Percentiles rank a stretch among this genome's conserved stretches.
Evolutionary conservation across 2,888 invertebrate species (phyloP).

Genomic region (Tenthredo notha): DNA sequence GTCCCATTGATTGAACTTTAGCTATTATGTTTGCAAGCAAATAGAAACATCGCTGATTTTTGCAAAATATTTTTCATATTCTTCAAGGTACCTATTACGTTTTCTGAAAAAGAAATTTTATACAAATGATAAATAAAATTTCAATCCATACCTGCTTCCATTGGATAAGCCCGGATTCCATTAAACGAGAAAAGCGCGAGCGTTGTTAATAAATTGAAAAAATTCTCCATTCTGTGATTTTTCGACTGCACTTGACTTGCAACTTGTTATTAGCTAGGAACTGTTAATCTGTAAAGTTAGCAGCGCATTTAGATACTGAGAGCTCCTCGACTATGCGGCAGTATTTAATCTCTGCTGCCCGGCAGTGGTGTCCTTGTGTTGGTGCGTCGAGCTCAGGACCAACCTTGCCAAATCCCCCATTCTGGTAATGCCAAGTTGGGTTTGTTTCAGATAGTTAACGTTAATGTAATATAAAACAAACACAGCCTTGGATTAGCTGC

Average conservation of each 20-base stretch:
- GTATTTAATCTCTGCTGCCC: constrained; percentile 45
- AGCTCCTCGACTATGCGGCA: constrained; percentile 43
- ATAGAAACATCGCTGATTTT: background rate
- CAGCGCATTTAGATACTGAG: constrained; percentile 40
- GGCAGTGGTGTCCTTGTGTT: constrained; percentile 38
- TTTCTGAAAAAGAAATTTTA: background rate
- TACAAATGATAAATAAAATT: background rate
- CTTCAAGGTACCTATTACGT: background rate
- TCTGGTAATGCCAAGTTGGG: constrained; percentile 1
- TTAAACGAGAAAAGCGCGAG: background rate
- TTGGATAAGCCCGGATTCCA: constrained; percentile 7
- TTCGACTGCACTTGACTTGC: constrained; percentile 1
- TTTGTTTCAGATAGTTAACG: constrained; percentile 21
- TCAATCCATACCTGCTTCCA: constrained; percentile 7
- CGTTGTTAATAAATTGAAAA: background rate
- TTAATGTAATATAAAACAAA: constrained; percentile 42
- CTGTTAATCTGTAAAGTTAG: constrained; percentile 35
- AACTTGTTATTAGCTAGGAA: constrained; percentile 1
- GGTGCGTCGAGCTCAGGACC: constrained; percentile 37
- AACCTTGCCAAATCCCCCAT: constrained; percentile 48
- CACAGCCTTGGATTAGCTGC: constrained; percentile 31
- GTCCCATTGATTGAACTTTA: background rate
- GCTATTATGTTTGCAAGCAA: background rate
- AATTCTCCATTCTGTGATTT: background rate
- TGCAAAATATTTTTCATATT: background rate